Evolutionary conservation across 2,888 invertebrate genomes (phyloP).

Genomic region (Epirrita christyi): DNA sequence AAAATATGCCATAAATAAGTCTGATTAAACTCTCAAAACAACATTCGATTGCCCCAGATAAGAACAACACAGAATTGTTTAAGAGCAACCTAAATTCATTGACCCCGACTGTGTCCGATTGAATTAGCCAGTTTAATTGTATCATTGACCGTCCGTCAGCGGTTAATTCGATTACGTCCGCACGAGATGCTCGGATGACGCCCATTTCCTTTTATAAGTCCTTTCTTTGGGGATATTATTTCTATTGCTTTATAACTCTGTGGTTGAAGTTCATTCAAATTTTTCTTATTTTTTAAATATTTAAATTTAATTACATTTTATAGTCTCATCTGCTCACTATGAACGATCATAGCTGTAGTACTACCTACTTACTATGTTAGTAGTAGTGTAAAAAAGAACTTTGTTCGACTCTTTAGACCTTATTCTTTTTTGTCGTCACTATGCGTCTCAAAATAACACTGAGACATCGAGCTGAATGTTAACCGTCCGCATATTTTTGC

Average conservation of each 20-base stretch:
- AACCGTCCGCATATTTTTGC: conserved; percentile 50
- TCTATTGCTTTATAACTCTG: conserved; percentile 22
- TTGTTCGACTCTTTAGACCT: conserved; percentile 7
- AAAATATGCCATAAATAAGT: too few species aligned
- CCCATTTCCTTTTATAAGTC: conserved; percentile 53
- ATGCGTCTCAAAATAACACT: conserved; percentile 35
- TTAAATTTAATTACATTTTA: too few species aligned
- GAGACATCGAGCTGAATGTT: conserved; percentile 41
- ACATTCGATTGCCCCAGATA: conserved; percentile 53
- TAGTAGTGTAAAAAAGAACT: not conserved
- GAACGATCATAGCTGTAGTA: too few species aligned
- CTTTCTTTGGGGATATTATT: conserved; percentile 46
- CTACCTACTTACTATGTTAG: not conserved
- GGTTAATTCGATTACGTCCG: conserved; percentile 73
- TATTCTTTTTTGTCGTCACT: conserved; percentile 17
- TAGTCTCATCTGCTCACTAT: too few species aligned
- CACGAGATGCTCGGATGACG: conserved; percentile 58
- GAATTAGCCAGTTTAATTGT: conserved; percentile 81
- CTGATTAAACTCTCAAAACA: not conserved
- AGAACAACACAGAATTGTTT: conserved; percentile 52
- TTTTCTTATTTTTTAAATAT: not conserved
- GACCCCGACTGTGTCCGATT: conserved; percentile 75
- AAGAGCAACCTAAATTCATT: conserved; percentile 72
- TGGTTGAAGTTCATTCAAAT: too few species aligned
- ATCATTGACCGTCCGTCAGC: conserved; percentile 73